Evolutionary conservation across 2,797 vertebrate species (phyloP).

Genomic region (Cynopterus sphinx): DNA sequence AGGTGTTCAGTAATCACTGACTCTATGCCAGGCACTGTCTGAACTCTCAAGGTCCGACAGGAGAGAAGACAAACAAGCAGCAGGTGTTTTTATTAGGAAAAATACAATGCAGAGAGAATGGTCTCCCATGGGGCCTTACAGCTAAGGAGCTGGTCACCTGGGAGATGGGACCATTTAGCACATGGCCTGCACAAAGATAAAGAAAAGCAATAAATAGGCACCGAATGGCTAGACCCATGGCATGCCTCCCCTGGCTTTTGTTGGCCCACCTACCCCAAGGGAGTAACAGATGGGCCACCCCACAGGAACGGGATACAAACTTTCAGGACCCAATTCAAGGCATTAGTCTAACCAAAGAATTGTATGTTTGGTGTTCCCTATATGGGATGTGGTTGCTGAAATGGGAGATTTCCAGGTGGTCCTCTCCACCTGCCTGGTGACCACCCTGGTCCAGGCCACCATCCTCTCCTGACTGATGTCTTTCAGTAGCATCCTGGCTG

Average conservation of each 20-base stretch:
- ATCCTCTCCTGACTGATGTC: background rate
- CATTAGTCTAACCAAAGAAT: background rate
- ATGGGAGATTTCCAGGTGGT: background rate
- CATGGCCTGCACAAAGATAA: rapidly evolving
- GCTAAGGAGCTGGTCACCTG: background rate
- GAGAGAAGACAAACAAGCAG: background rate
- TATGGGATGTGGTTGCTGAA: background rate
- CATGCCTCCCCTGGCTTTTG: background rate
- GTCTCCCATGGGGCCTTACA: background rate
- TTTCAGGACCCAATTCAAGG: background rate
- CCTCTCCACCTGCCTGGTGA: background rate
- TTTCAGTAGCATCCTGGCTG: background rate
- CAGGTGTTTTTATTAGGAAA: background rate
- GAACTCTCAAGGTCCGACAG: background rate
- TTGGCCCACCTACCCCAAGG: background rate
- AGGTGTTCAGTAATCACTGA: background rate
- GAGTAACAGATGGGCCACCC: background rate
- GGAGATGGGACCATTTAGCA: rapidly evolving
- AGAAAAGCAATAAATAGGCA: background rate
- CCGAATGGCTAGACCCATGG: rapidly evolving
- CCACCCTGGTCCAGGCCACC: background rate
- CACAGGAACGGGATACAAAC: background rate
- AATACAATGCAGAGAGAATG: rapidly evolving
- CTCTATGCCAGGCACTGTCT: background rate
- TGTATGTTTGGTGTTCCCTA: background rate